Evolutionary conservation across 2,888 invertebrate genomes (phyloP), one percentile per base, ranked within the genome.

Genomic region (Argyresthia goedartella): DNA sequence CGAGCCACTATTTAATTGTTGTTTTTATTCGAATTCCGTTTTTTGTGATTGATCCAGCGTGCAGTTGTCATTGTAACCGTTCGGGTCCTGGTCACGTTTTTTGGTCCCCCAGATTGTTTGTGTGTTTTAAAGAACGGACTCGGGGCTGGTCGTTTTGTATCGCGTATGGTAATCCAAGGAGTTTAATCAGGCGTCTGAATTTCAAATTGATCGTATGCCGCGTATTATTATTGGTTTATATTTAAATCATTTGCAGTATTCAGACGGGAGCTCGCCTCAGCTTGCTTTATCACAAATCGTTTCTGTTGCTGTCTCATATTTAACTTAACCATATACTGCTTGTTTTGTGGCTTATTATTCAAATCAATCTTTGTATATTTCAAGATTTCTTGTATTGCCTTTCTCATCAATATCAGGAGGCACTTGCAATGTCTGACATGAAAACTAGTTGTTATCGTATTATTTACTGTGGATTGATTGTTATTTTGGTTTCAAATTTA

Each of bases 51-150:
- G 84, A 85, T 81, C 80, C 81, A 78, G 75, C 79, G 73, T 78
- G 79, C 84, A 82, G 85, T 85, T 82, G 82, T 85, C 82, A 82
- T 86, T 85, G 85, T 86, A 73, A 78, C 73, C 80, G 78, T 75
- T 78, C 76, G 68, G 76, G 81, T 73, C 76, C 69, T 73, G 81
- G 79, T 79, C 78, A 75, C 70, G 73, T 78, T 81, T 84, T 77
- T 84, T 74, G 62, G 64, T 60, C 57, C 59, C 58, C 55, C 72
- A 80, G 72, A 78, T 82, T 81, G 80, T 84, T 81, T 84, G 82
- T 84, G 71, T 82, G 79, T 81, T 84, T 85, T 81, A 73, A 78
- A 72, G 66, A 73, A 76, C 69, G 65, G 41, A 71, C 66, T 62
- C 69, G 66, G 39, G 70, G 67, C 61, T 63, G 60, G 61, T 71